Evolutionary conservation across 2,797 vertebrate species (phyloP), one percentile per base, ranked within the genome.

Genomic region (Pseudochromis fuscus): DNA sequence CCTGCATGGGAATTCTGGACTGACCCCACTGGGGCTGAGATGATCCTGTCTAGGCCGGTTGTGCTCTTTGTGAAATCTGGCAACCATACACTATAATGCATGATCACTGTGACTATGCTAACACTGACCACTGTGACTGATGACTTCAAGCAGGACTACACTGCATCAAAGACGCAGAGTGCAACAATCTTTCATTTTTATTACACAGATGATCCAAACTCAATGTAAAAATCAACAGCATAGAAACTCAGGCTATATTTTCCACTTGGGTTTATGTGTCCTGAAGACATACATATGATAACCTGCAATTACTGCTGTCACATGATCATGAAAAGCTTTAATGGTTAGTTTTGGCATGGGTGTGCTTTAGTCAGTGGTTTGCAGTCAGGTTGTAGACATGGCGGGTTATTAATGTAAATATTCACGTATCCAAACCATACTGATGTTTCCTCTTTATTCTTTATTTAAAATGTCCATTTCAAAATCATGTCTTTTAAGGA

Each of bases 341-440:
- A 81, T 72, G 67, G 88, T 91, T 89, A 82, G 75, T 82, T 79
- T 92, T 90, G 86, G 89, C 87, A 61, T 25, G 21, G 35, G 31
- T 44, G 27, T 52, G 49, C 77, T 79, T 71, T 83, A 80, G 72
- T 74, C 81, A 90, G 89, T 77, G 82, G 85, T 87, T 82, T 65
- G 70, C 67, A 74, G 85, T 79, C 82, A 89, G 74, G 71, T 85
- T 88, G 86, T 45, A 87, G 84, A 79, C 77, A 82, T 59, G 30
- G 56, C 57, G 60, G 61, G 53, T 87, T 84, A 88, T 90, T 89
- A 88, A 85, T 82, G 71, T 87, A 89, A 90, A 92, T 87, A 87
- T 73, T 78, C 66, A 46, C 28, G 40, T 55, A 84, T 82, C 64
- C 25, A 5, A 77, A 80, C 67, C 61, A 68, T 71, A 80, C 58